phyloP scores from a whole-genome alignment of 2,888 invertebrate species.

The Chromoteleia sp. region DNA sequence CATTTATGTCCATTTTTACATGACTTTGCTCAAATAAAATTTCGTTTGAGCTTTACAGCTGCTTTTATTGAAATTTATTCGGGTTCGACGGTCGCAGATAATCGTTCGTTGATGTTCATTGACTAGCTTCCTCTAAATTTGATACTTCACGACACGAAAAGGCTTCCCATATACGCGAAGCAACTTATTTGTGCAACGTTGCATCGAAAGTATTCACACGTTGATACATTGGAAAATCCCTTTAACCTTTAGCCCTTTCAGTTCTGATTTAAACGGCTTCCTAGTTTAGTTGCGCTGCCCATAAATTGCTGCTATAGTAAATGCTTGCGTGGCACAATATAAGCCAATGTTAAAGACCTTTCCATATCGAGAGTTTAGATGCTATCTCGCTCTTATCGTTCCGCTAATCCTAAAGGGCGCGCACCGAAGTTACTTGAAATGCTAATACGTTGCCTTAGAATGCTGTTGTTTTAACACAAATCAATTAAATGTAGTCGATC shows the following conservation, averaged over 20 bases:
- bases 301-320: conserved; percentile 70
- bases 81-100: conserved; percentile 1
- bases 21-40: too few relatives aligned
- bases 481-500: conserved; percentile 66
- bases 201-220: conserved; percentile 69
- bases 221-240: conserved; percentile 70
- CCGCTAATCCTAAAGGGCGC: conserved; percentile 68
- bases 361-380: conserved; percentile 68
- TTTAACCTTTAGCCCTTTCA: conserved; percentile 70
- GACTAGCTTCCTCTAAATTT: conserved; percentile 67
- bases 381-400: conserved; percentile 66
- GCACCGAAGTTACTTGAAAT: conserved; percentile 63
- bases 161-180: conserved; percentile 62
- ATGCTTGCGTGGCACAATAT: conserved; percentile 65
- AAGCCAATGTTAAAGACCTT: conserved; percentile 69
- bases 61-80: too few relatives aligned
- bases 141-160: conserved; percentile 63
- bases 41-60: too few relatives aligned
- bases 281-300: conserved; percentile 68
- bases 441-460: conserved; percentile 61
- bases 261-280: conserved; percentile 71
- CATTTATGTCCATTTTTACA: too few relatives aligned
- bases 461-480: conserved; percentile 63
- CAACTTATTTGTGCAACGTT: conserved; percentile 63
- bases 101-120: conserved; percentile 56